Base-by-base conservation (phyloP, 92 coral and sea anemone genomes). In the Blastomussa wellsi region DNA sequence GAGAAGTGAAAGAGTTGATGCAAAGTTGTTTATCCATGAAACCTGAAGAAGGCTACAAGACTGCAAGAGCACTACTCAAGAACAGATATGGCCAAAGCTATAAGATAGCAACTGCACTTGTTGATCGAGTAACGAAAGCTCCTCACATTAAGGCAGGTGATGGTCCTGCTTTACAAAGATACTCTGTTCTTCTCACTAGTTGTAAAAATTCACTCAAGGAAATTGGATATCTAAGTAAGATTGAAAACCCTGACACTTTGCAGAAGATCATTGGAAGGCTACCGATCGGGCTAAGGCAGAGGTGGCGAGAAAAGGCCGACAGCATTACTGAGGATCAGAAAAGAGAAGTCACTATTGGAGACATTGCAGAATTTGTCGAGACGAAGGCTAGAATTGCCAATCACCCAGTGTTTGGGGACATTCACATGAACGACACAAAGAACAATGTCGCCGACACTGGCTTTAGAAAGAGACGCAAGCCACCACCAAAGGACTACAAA, bases 181-280 rank as follows among this genome's bases (percentile, higher is more conserved):
- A 81, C 74, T 91, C 94, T 2, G 80, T 91, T 13, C 88, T 90
- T 3, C 86, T 91, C 3, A 89, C 92, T 14, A 90, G 93, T 42
- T 92, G 98, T 62, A 88, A 82, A 32, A 94, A 92, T 72, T 70
- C 93, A 4, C 85, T 92, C 11, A 92, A 86, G 76, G 91, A 90
- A 42, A 91, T 90, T 33, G 88, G 95, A 44, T 92, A 66, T 66
- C 68, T 86, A 37, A 84, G 78, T 44, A 94, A 94, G 52, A 39
- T 94, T 39, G 88, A 94, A 36, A 92, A 94, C 74, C 95, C 92
- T 5, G 98, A 90, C 73, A 88, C 84, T 28, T 57, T 94, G 47
- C 68, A 77, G 20, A 80, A 51, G 78, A 87, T 92, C 55, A 64
- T 86, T 0, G 89, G 88, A 13, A 84, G 90, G 55, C 85, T 91